Conservation (phyloP, 2,113 vertebrate genomes). For the Platysternon megacephalum region DNA sequence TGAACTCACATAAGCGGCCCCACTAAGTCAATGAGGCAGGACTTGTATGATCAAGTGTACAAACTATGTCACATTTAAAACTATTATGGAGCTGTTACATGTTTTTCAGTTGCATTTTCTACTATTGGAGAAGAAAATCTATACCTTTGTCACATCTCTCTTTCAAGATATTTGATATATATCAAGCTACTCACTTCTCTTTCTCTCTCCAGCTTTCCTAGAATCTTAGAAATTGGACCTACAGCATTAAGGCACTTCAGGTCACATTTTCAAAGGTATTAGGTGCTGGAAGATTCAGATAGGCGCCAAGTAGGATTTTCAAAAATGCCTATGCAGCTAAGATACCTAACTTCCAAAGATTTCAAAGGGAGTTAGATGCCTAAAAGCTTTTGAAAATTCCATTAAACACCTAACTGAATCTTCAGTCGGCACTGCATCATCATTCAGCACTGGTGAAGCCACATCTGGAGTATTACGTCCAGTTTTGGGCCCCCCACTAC, state of each 20-base stretch:
- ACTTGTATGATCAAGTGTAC: not conserved
- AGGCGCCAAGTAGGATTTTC: not conserved
- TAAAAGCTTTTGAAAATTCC: too few relatives aligned
- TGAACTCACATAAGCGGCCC: not conserved
- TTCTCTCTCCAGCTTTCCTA: not conserved
- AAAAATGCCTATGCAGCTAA: not conserved
- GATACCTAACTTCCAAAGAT: not conserved
- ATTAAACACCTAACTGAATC: too few relatives aligned
- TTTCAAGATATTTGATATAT: not conserved
- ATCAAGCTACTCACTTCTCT: not conserved
- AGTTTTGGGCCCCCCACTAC: too few relatives aligned
- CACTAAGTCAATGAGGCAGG: not conserved
- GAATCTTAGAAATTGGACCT: not conserved
- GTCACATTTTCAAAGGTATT: not conserved
- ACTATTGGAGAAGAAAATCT: not conserved
- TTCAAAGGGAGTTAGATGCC: not conserved
- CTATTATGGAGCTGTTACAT: not conserved
- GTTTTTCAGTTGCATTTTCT: not conserved
- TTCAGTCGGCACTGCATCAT: too few relatives aligned
- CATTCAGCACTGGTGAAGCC: too few relatives aligned
- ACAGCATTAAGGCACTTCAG: not conserved
- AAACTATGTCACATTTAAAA: not conserved
- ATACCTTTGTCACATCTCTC: not conserved
- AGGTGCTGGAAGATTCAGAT: not conserved
- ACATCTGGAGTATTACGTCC: too few relatives aligned